These are phyloP conservation scores for Characodon lateralis DNA, from an alignment of 2,797 vertebrate species.

Conservation along the genomic window DNA sequence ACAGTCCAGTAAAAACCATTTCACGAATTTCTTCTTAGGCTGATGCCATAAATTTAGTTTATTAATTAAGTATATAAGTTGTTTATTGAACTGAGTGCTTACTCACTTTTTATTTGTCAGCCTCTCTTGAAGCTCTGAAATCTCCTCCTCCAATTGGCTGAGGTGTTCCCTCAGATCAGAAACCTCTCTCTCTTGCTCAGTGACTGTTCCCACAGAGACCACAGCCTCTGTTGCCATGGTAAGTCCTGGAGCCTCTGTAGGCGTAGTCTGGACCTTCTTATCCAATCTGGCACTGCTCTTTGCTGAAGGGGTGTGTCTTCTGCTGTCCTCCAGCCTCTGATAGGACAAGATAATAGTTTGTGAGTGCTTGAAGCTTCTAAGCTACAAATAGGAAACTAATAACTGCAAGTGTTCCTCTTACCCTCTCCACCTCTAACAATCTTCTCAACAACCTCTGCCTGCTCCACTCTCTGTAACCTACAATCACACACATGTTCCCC, in stretches of 20 bases:
- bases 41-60: not conserved
- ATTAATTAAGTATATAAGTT: not conserved
- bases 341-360: conserved; percentile 38
- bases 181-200: conserved; percentile 64
- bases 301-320: conserved; percentile 46
- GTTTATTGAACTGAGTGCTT: not conserved
- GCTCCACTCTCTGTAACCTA: conserved; percentile 91
- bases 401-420: conserved; percentile 65
- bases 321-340: conserved; percentile 70
- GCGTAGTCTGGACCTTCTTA: conserved; percentile 44
- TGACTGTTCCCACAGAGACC: conserved; percentile 60
- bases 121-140: conserved; percentile 72
- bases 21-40: not conserved
- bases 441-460: conserved; percentile 87
- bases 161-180: conserved; percentile 67
- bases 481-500: conserved; percentile 9
- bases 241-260: conserved; percentile 33
- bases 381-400: not conserved
- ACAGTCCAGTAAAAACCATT: not conserved
- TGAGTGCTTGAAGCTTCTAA: conserved; percentile 10
- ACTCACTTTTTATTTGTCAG: conserved; percentile 85
- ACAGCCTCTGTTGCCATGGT: conserved; percentile 58
- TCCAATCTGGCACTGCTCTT: conserved; percentile 60
- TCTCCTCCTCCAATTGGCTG: conserved; percentile 79
- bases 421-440: conserved; percentile 87